Conservation (phyloP, 2,888 invertebrate species). For the Julus scanicus region DNA sequence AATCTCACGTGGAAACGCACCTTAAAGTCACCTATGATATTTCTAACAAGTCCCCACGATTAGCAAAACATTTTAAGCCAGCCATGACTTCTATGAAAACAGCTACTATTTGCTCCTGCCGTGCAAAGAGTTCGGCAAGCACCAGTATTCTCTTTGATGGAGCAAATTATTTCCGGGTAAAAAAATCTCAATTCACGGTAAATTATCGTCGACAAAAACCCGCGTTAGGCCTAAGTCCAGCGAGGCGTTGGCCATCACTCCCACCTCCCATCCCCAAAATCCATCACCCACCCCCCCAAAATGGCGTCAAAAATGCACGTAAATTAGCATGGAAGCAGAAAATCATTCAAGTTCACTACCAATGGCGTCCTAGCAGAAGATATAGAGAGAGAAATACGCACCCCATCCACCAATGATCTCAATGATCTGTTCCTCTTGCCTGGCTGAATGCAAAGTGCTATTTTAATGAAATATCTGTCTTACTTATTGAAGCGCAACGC, state of each 20-base stretch:
- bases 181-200: background rate
- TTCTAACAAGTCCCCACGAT: too few relatives aligned
- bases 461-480: slow-evolving; percentile 56
- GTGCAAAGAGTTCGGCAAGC: background rate
- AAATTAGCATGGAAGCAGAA: slow-evolving; percentile 19
- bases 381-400: slow-evolving; percentile 44
- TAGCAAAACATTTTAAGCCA: too few relatives aligned
- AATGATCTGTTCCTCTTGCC: slow-evolving; percentile 49
- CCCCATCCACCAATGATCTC: slow-evolving; percentile 17
- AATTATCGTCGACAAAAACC: slow-evolving; percentile 11
- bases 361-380: slow-evolving; percentile 1
- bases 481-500: slow-evolving; percentile 56
- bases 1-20: too few relatives aligned
- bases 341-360: slow-evolving; percentile 19
- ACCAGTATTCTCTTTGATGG: background rate
- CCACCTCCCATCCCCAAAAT: background rate
- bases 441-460: slow-evolving; percentile 52
- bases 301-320: slow-evolving; percentile 11
- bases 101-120: background rate
- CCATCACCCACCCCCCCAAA: background rate
- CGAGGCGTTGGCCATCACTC: background rate
- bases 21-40: too few relatives aligned
- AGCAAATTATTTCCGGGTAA: background rate
- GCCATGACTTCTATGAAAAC: too few relatives aligned
- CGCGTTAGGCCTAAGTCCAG: background rate